phyloP scores from a whole-genome alignment of 2,113 vertebrate species.

The Synodontis membranacea region DNA sequence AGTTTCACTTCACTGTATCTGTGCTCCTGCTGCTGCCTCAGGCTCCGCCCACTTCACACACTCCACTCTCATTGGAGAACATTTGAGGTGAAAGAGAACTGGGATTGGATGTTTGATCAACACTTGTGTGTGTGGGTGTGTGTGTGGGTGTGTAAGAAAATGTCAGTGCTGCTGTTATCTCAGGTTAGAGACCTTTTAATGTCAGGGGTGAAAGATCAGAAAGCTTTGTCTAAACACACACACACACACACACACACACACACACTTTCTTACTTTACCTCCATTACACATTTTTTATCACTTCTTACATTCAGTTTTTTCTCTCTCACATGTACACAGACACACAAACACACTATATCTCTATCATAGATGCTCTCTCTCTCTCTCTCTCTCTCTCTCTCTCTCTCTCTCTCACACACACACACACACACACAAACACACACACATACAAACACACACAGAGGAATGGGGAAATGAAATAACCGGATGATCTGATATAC shows the following conservation, averaged over 20 bases:
- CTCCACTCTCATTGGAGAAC: background rate
- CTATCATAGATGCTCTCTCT: too few species aligned
- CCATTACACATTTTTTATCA: too few species aligned
- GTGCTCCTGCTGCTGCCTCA: too few species aligned
- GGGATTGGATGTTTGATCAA: background rate
- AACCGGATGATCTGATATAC: conserved; percentile 28
- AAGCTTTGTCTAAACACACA: conserved; percentile 1
- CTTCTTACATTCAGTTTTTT: too few species aligned
- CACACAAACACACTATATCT: background rate
- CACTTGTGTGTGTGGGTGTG: background rate
- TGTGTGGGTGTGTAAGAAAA: background rate
- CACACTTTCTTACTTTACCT: background rate
- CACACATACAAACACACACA: conserved; percentile 4
- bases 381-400: too few species aligned
- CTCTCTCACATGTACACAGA: background rate
- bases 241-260: conserved; percentile 3
- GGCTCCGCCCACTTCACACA: too few species aligned
- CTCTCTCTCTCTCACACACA: background rate
- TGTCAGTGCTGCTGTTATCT: background rate
- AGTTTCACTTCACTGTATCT: background rate
- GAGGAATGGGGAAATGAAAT: conserved; percentile 17
- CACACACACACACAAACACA: background rate
- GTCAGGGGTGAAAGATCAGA: conserved; percentile 10
- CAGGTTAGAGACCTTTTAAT: background rate
- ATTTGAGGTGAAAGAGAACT: background rate